Conservation (phyloP, 1,140 invertebrate genomes). For the Rhopalosiphum maidis region DNA sequence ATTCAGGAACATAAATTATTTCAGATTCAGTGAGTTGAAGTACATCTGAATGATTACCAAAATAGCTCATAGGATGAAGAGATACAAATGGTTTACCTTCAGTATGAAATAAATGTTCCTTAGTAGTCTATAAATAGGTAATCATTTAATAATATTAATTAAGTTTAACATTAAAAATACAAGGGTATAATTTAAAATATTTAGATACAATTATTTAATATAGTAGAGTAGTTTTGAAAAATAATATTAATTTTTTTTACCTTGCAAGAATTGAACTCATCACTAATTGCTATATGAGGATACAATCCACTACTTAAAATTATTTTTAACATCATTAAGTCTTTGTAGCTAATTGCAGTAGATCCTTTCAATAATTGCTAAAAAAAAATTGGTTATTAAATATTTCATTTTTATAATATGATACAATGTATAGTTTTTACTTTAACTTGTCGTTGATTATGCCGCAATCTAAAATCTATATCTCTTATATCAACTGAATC, state of each 20-base stretch:
- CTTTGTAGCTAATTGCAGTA: slow-evolving; percentile 77
- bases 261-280: slow-evolving; percentile 93
- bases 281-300: slow-evolving; percentile 89
- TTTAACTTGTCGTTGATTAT: slow-evolving; percentile 74
- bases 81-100: slow-evolving; percentile 89
- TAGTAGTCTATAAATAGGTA: slow-evolving; percentile 68
- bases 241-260: slow-evolving; percentile 62
- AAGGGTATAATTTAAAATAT: not conserved
- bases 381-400: slow-evolving; percentile 36
- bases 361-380: slow-evolving; percentile 74
- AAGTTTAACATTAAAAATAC: not conserved
- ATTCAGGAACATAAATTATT: slow-evolving; percentile 70
- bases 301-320: slow-evolving; percentile 91
- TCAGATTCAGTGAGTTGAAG: slow-evolving; percentile 81
- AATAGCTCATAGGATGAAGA: slow-evolving; percentile 89
- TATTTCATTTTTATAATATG: not conserved
- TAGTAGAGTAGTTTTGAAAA: not conserved
- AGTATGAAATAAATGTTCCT: slow-evolving; percentile 93
- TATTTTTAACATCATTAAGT: slow-evolving; percentile 87
- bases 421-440: slow-evolving; percentile 60
- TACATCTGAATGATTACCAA: slow-evolving; percentile 81
- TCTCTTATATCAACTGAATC: slow-evolving; percentile 82
- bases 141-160: not conserved
- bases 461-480: slow-evolving; percentile 85
- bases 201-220: not conserved